Evolutionary conservation across 92 coral and sea anemone species (phyloP).

Genomic region (Chrysogorgia sp.): DNA sequence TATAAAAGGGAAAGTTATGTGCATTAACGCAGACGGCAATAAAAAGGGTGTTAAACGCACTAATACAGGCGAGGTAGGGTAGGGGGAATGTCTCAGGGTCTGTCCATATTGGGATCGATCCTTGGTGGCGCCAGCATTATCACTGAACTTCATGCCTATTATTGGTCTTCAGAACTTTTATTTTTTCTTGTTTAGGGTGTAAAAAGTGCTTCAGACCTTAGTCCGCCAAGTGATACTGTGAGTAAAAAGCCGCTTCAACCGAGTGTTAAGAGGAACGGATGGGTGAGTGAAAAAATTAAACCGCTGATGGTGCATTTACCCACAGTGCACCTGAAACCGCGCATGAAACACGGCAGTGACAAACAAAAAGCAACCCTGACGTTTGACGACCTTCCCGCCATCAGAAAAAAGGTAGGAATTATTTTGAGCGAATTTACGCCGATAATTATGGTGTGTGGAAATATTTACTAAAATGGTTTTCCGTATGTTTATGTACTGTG

Average conservation of each 20-base stretch:
- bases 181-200: constrained; percentile 27
- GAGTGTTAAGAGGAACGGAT: constrained; percentile 67
- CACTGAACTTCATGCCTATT: no score
- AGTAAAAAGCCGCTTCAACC: constrained; percentile 28
- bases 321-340: constrained; percentile 52
- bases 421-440: no score
- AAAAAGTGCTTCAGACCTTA: constrained; percentile 24
- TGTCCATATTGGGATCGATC: no score
- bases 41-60: no score
- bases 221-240: constrained; percentile 32
- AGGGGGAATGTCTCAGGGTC: no score
- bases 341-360: constrained; percentile 43
- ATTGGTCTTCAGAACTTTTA: not conserved
- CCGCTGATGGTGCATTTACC: constrained; percentile 84
- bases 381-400: constrained; percentile 83
- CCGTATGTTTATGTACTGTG: no score
- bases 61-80: no score
- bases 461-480: no score
- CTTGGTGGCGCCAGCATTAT: no score
- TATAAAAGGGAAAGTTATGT: no score
- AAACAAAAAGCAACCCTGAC: constrained; percentile 52
- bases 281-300: constrained; percentile 79
- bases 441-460: no score
- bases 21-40: no score
- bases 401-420: constrained; percentile 83